Conservation (phyloP, 2,113 vertebrate genomes). For the Atlantisia rogersi region DNA sequence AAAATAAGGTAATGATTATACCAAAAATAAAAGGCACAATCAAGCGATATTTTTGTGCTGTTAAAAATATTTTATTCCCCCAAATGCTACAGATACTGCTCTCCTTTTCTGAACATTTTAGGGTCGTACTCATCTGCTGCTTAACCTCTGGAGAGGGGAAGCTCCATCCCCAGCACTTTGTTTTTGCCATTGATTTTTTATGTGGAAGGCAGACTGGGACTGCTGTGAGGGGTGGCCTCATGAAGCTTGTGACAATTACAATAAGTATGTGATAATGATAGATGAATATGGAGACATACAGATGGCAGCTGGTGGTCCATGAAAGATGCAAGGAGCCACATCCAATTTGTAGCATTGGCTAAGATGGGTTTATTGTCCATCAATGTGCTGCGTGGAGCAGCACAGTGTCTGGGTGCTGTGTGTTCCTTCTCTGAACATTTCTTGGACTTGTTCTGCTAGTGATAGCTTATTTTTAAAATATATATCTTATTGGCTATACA, state of each 20-base stretch:
- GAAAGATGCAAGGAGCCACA: neutral
- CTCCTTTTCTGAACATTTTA: neutral
- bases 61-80: neutral
- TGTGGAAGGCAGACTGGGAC: neutral
- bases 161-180: neutral
- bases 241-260: neutral
- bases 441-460: neutral
- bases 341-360: neutral
- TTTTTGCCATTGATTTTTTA: neutral
- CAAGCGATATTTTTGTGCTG: neutral
- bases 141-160: neutral
- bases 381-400: neutral
- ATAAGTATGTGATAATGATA: neutral
- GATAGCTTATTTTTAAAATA: neutral
- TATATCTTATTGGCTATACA: rapidly evolving
- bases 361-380: neutral
- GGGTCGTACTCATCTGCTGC: neutral
- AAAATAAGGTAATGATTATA: neutral
- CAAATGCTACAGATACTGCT: neutral
- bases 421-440: neutral
- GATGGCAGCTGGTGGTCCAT: slow-evolving; percentile 19
- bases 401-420: neutral
- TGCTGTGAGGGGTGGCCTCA: neutral
- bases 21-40: neutral
- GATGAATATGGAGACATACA: neutral